Conservation (phyloP, 2,113 vertebrate genomes). For the Recurvirostra avosetta region DNA sequence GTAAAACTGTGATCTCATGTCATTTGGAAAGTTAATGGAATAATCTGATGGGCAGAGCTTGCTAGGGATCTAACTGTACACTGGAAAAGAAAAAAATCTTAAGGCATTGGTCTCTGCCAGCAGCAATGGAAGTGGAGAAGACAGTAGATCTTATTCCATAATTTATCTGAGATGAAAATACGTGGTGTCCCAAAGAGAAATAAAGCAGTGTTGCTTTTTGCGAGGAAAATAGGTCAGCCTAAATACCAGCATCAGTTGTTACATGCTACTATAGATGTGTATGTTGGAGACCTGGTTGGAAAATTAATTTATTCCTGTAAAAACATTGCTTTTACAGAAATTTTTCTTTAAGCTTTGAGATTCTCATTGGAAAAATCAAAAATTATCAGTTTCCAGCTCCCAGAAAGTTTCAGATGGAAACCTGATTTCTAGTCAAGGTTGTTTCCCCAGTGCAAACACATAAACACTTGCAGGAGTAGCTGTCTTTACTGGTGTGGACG, state of each 20-base stretch:
- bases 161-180: not conserved
- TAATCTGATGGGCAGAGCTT: conserved; percentile 35
- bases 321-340: not conserved
- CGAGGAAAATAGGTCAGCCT: not conserved
- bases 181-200: not conserved
- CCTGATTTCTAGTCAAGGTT: not conserved
- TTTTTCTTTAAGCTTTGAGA: not conserved
- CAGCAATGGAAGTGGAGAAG: not conserved
- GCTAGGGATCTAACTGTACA: not conserved
- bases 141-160: not conserved
- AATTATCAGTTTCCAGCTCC: not conserved
- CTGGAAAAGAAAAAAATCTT: not conserved
- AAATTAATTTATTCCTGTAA: not conserved
- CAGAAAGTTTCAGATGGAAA: not conserved
- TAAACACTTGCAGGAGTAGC: not conserved
- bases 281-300: not conserved
- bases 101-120: not conserved
- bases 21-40: conserved; percentile 6
- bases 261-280: not conserved
- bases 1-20: conserved; percentile 23
- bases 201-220: not conserved
- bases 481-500: not conserved
- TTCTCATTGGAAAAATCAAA: not conserved
- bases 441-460: not conserved
- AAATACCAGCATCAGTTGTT: not conserved